Evolutionary conservation across 2,797 vertebrate species (phyloP).

Genomic region (Cuculus canorus): DNA sequence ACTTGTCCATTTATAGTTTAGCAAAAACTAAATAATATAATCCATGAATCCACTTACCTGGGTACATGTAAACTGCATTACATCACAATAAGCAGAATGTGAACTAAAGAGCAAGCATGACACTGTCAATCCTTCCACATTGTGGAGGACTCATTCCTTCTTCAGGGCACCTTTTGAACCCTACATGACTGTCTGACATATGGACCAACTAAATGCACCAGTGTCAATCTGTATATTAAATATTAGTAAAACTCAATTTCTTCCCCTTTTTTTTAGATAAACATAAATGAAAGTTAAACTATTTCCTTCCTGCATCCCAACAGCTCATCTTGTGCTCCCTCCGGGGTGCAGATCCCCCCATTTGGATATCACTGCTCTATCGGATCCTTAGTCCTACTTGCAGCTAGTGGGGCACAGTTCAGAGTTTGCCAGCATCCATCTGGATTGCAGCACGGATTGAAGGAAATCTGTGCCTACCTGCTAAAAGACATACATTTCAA

Average conservation of each 20-base stretch:
- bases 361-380: background rate
- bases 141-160: background rate
- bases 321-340: accelerated
- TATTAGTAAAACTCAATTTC: background rate
- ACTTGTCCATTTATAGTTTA: background rate
- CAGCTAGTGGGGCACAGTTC: background rate
- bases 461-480: background rate
- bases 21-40: background rate
- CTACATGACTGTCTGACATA: background rate
- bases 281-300: background rate
- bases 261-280: background rate
- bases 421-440: background rate
- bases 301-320: background rate
- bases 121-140: accelerated
- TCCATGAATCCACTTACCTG: conserved; percentile 3
- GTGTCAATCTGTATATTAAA: background rate
- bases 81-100: background rate
- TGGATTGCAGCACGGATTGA: background rate
- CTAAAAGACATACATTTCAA: background rate
- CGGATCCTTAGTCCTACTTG: background rate
- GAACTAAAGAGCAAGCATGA: background rate
- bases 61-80: background rate
- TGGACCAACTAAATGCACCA: background rate
- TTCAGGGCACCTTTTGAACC: background rate
- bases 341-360: too few relatives aligned